Percentiles rank a stretch among this genome's conserved stretches.
phyloP scores from a whole-genome alignment of 2,888 invertebrate genomes.

The Labia minor region DNA sequence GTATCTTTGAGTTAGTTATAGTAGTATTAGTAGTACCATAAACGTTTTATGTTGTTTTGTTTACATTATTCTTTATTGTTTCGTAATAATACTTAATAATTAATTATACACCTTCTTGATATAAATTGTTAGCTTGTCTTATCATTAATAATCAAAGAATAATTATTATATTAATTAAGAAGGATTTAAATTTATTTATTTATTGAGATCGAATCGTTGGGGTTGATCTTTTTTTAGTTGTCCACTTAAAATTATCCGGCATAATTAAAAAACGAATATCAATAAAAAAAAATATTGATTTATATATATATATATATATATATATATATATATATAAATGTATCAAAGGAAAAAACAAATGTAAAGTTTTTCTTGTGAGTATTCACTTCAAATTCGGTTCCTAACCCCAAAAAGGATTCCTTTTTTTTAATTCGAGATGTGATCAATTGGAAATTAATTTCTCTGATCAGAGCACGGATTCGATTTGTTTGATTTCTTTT shows the following conservation, averaged over 20 bases:
- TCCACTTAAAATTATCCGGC: constrained; percentile 22
- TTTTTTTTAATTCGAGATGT: not conserved
- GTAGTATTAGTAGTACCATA: not conserved
- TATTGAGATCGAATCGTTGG: not conserved
- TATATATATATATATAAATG: no score
- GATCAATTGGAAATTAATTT: not conserved
- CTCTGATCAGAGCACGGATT: constrained; percentile 52
- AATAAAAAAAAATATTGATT: no score
- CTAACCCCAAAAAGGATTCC: not conserved
- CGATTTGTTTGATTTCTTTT: constrained; percentile 54
- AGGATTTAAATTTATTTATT: no score
- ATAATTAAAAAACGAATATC: not conserved
- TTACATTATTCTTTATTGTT: no score
- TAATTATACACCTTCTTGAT: not conserved
- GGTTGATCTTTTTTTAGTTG: not conserved
- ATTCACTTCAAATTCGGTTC: constrained; percentile 1
- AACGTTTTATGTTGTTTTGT: not conserved
- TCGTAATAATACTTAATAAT: not conserved
- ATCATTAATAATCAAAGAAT: not conserved
- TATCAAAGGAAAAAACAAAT: no score
- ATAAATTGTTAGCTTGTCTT: not conserved
- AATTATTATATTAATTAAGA: not conserved
- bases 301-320: no score
- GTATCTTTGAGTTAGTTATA: not conserved
- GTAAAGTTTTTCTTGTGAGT: constrained; percentile 14